A percentile compares a stretch with the other conserved stretches of the same genome.
Evolutionary conservation across 2,888 invertebrate species (phyloP).

Genomic region (Scrobipalpa costella): DNA sequence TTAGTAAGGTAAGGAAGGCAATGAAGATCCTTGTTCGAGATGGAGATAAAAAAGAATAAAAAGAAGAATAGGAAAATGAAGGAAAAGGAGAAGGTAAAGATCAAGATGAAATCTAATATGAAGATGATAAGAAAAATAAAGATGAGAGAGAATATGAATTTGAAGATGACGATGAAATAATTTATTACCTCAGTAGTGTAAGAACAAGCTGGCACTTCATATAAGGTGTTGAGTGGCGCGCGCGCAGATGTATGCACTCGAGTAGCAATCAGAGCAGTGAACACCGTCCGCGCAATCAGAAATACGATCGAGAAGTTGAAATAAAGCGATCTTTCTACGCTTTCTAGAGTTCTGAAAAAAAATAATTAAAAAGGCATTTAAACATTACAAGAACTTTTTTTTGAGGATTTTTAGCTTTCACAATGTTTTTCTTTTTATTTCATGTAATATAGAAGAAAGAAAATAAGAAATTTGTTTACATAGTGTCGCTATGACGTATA

Average conservation of each 20-base stretch:
- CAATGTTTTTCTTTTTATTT: background rate
- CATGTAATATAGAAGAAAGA: too few species aligned
- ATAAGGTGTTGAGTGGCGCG: conserved; percentile 7
- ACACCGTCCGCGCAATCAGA: background rate
- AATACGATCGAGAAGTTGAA: conserved; percentile 10
- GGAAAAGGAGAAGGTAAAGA: too few species aligned
- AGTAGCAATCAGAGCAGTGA: conserved; percentile 4
- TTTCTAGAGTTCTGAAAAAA: conserved; percentile 6
- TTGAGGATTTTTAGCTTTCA: background rate
- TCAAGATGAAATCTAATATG: too few species aligned
- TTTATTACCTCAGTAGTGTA: conserved; percentile 7
- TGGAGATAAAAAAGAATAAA: too few species aligned
- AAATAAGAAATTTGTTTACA: too few species aligned
- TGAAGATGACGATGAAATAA: background rate
- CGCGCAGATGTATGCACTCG: conserved; percentile 1
- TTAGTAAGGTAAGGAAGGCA: background rate
- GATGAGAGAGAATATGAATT: too few species aligned
- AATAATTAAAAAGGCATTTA: background rate
- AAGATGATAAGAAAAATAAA: too few species aligned
- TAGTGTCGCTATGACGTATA: too few species aligned
- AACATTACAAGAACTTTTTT: too few species aligned
- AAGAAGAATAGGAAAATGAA: too few species aligned
- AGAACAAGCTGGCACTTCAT: conserved; percentile 15
- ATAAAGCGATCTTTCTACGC: background rate
- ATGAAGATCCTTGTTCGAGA: too few species aligned